A percentile compares a stretch with the other conserved stretches of the same genome.
phyloP scores from a whole-genome alignment of 1,140 invertebrate genomes.

The Drosophila nigrodunni region DNA sequence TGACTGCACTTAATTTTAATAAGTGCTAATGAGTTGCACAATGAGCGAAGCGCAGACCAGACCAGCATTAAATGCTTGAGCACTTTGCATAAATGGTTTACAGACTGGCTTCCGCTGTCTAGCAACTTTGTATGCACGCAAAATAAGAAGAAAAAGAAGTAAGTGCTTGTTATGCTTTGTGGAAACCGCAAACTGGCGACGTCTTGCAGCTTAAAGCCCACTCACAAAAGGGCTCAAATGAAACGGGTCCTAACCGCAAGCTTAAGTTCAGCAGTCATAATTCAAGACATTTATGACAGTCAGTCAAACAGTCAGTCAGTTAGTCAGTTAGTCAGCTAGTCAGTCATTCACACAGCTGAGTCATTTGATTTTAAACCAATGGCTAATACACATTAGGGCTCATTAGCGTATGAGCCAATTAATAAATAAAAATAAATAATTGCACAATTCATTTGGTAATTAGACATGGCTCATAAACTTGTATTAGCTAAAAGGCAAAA shows the following conservation, averaged over 20 bases:
- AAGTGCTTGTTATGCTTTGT: slow-evolving; percentile 66
- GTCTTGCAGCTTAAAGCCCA: slow-evolving; percentile 30
- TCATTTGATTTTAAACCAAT: slow-evolving; percentile 42
- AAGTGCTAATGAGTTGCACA: slow-evolving; percentile 82
- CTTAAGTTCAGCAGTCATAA: slow-evolving; percentile 62
- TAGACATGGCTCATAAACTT: slow-evolving; percentile 82
- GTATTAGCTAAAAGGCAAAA: slow-evolving; percentile 73
- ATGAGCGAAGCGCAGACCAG: slow-evolving; percentile 23
- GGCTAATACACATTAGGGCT: slow-evolving; percentile 45
- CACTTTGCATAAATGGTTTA: slow-evolving; percentile 42
- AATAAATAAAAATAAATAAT: slow-evolving; percentile 84
- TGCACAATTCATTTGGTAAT: slow-evolving; percentile 84
- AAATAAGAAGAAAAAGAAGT: background rate
- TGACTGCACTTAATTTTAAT: slow-evolving; percentile 67
- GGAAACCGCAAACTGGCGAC: slow-evolving; percentile 59
- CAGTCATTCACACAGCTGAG: slow-evolving; percentile 39
- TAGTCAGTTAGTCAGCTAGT: slow-evolving; percentile 14
- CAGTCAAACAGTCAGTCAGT: slow-evolving; percentile 27
- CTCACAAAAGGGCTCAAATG: slow-evolving; percentile 7
- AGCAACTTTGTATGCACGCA: slow-evolving; percentile 63
- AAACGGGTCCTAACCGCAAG: slow-evolving; percentile 48
- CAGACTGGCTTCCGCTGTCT: slow-evolving; percentile 56
- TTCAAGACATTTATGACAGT: slow-evolving; percentile 69
- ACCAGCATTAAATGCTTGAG: slow-evolving; percentile 48
- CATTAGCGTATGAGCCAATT: slow-evolving; percentile 77